A percentile compares a stretch with the other conserved stretches of the same genome.
phyloP scores from a whole-genome alignment of 2,888 invertebrate genomes.

The Rutpela maculata region DNA sequence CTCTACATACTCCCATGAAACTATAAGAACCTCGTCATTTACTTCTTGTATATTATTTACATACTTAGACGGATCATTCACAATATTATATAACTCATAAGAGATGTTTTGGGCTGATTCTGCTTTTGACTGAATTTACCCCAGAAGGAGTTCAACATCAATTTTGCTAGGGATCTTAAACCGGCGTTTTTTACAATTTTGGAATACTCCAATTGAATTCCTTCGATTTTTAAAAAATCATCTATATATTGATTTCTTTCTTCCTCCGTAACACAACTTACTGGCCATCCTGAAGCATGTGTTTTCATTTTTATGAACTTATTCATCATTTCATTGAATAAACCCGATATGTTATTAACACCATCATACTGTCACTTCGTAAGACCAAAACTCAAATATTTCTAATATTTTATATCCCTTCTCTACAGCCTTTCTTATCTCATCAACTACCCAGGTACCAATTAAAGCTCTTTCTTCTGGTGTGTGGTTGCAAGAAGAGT shows the following conservation, averaged over 20 bases:
- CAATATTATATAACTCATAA: slow-evolving; percentile 12
- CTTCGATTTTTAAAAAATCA: too few relatives aligned
- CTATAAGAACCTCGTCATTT: slow-evolving; percentile 55
- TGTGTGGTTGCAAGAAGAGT: too few relatives aligned
- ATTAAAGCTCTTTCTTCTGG: slow-evolving; percentile 40
- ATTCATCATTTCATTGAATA: slow-evolving; percentile 63
- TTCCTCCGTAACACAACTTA: slow-evolving; percentile 46
- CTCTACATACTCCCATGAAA: slow-evolving; percentile 54
- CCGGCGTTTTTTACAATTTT: too few relatives aligned
- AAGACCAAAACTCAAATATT: slow-evolving; percentile 67
- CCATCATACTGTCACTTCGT: slow-evolving; percentile 56
- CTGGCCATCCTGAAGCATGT: slow-evolving; percentile 57
- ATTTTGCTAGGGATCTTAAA: slow-evolving; percentile 31
- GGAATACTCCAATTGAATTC: too few relatives aligned
- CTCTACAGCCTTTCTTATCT: too few relatives aligned
- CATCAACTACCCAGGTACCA: too few relatives aligned
- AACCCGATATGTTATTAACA: slow-evolving; percentile 53
- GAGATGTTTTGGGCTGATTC: slow-evolving; percentile 47
- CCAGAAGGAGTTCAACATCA: slow-evolving; percentile 48
- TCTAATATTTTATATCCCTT: slow-evolving; percentile 63
- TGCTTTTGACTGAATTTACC: slow-evolving; percentile 61
- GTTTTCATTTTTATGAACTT: slow-evolving; percentile 61
- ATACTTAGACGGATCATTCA: slow-evolving; percentile 15
- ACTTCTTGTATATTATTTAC: slow-evolving; percentile 25
- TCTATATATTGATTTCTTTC: slow-evolving; percentile 44